Evolutionary conservation across 2,888 invertebrate species (phyloP).

Genomic region (Ophion ventricosus): DNA sequence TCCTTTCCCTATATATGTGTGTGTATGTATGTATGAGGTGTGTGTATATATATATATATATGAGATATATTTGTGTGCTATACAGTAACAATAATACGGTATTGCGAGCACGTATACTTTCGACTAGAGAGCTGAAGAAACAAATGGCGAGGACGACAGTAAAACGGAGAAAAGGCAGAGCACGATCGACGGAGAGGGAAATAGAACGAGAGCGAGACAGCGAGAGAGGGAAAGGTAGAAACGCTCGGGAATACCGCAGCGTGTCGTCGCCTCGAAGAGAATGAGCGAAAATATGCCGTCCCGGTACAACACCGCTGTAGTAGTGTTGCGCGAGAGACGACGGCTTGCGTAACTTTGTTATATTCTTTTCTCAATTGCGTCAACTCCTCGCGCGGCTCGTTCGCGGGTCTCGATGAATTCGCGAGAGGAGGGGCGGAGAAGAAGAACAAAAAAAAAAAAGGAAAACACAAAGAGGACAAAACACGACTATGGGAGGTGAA

Average conservation of each 20-base stretch:
- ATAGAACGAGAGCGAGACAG: slow-evolving; percentile 14
- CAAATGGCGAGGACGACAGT: slow-evolving; percentile 9
- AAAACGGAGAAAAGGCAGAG: slow-evolving; percentile 23
- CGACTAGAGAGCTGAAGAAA: slow-evolving; percentile 44
- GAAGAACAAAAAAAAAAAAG: neutral
- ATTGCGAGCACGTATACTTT: slow-evolving; percentile 60
- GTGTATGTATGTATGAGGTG: too few species aligned
- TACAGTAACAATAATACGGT: slow-evolving; percentile 46
- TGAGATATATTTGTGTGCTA: neutral
- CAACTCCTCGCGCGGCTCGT: slow-evolving; percentile 33
- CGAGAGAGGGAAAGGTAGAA: neutral
- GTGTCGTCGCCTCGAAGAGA: slow-evolving; percentile 6
- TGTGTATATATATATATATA: too few species aligned
- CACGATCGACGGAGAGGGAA: slow-evolving; percentile 11
- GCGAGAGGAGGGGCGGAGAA: neutral
- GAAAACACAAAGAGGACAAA: neutral
- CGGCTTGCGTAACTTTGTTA: slow-evolving; percentile 57
- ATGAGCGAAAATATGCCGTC: slow-evolving; percentile 34
- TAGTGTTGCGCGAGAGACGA: slow-evolving; percentile 12
- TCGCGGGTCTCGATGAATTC: slow-evolving; percentile 20
- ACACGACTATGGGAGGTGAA: neutral
- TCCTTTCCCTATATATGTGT: too few species aligned
- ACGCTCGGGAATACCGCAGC: slow-evolving; percentile 12
- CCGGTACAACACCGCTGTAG: neutral
- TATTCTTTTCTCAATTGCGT: slow-evolving; percentile 47